Base-by-base conservation (phyloP, 30 jellyfish, hydroid and myxozoan genomes). In the Cassiopea andromeda region DNA sequence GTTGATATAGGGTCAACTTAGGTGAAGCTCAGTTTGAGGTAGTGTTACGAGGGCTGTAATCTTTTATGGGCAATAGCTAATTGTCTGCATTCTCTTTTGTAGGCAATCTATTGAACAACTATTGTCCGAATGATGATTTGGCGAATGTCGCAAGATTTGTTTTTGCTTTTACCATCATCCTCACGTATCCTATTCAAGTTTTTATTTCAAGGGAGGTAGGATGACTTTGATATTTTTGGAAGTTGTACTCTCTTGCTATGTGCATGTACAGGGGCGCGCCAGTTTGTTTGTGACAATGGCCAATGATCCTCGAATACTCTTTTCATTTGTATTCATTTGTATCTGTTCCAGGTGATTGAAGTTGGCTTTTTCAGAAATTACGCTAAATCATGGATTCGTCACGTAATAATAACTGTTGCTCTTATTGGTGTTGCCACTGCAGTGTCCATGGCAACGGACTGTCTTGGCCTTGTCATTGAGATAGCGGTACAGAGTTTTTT, bases 391-490 rank as follows among this genome's bases (percentile, higher is more conserved):
- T 64, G 61, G 19, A 49, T 90, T 74, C 97, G 97, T 13, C 97
- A 90, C 73, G 93, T 90, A 75, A 78, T 77, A 45, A 82, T 90
- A n/a, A 90, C 97, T 1, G 78, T 90, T 38, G 72, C 48, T 38
- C 93, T 90, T 59, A 77, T 90, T 60, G 90, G 90, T 18, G 78
- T 75, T 7, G 92, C 97, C 0, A 78, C 91, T 2, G 93, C 97
- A 3, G 97, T 90, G n/a, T 90, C 97, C 73, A 90, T 90, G 97
- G 90, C 90, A n/a, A 90, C 97, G 2, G 87, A 77, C 54, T 90
- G 97, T 77, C 91, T 90, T 38, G 97, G 97, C 38, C 93, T 90
- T 7, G 97, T 90, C 38, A 90, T 90, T 7, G 97, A 90, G 57
- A 82, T 90, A 10, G 97, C 97, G 46, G 97, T 90, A 83, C 59